Evolutionary conservation across 2,888 invertebrate species (phyloP), one percentile per base, ranked within the genome.

Genomic region (Ophion ventricosus): DNA sequence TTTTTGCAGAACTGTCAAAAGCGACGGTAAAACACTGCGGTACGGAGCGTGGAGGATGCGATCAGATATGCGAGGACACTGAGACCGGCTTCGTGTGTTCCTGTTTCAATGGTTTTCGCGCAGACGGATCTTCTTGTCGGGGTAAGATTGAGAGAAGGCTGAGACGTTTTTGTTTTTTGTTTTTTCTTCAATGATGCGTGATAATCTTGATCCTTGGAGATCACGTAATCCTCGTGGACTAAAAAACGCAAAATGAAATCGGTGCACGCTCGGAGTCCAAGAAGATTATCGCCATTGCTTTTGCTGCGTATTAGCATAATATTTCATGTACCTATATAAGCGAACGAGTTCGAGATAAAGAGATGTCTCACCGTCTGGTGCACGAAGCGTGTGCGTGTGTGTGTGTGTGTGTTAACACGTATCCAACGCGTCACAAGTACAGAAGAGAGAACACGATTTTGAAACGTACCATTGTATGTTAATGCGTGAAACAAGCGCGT

Each of bases 31-130:
- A 87, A 77, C 89, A 90, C 75, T 95, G 95, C 88, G 93, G 93
- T 8, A 85, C 91, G 29, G 93, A 94, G 82, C 92, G 91, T 59
- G 94, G 94, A 11, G 94, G 94, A 7, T 95, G 95, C 89, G 94
- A 94, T 67, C 95, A 95, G 63, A 93, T 93, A 63, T 95, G 95
- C 87, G 90, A 91, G 78, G 92, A 93, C 66, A 92, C 90, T 80
- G 91, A 90, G 77, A 89, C 87, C 81, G 93, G 90, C 84, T 90
- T 88, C 86, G 93, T 92, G 86, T 95, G 95, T 86, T 91, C 92
- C 25, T 95, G 95, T 88, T 92, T 93, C 83, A 91, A 93, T 74
- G 95, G 95, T 78, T 94, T 94, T 88, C 90, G 90, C 64, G 89
- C 91, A 54, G 91, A 94, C 79, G 92, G 92, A 81, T 90, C 89